Evolutionary conservation across 2,888 invertebrate species (phyloP).

Genomic region (Branchipolynoe longqiensis): DNA sequence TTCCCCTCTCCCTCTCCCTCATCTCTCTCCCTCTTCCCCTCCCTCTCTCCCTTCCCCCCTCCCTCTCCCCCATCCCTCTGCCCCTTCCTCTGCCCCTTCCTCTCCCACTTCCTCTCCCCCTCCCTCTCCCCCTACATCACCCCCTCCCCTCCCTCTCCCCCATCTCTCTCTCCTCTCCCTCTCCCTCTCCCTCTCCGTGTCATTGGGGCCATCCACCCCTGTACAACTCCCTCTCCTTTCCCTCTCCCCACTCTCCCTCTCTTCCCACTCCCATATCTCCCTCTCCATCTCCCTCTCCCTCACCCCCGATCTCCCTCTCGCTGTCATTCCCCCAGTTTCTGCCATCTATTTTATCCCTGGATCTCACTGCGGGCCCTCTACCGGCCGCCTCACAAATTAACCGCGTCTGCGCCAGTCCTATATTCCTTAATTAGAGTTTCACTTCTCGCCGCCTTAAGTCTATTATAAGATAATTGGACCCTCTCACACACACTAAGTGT

Average conservation of each 20-base stretch:
- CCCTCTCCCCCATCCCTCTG: background rate
- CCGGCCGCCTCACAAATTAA: too few relatives aligned
- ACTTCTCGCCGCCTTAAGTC: too few relatives aligned
- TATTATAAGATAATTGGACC: too few relatives aligned
- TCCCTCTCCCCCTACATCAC: background rate
- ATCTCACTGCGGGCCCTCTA: too few relatives aligned
- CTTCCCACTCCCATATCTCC: background rate
- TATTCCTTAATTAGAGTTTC: too few relatives aligned
- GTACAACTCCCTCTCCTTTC: background rate
- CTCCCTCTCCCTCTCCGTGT: background rate
- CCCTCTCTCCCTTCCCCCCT: background rate
- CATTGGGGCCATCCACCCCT: background rate
- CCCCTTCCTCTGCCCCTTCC: background rate
- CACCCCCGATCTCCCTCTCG: too few relatives aligned
- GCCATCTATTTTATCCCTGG: too few relatives aligned
- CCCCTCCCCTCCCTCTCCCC: background rate
- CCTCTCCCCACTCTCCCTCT: background rate
- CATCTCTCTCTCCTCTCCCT: background rate
- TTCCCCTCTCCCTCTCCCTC: background rate
- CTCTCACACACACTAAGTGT: too few relatives aligned
- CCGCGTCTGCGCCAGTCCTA: too few relatives aligned
- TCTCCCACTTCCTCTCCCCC: background rate
- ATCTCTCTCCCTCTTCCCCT: background rate
- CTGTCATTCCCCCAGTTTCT: too few relatives aligned
- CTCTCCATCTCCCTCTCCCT: too few relatives aligned